Evolutionary conservation across 2,888 invertebrate genomes (phyloP), one percentile per base, ranked within the genome.

Genomic region (Aspidiotus rigidus): DNA sequence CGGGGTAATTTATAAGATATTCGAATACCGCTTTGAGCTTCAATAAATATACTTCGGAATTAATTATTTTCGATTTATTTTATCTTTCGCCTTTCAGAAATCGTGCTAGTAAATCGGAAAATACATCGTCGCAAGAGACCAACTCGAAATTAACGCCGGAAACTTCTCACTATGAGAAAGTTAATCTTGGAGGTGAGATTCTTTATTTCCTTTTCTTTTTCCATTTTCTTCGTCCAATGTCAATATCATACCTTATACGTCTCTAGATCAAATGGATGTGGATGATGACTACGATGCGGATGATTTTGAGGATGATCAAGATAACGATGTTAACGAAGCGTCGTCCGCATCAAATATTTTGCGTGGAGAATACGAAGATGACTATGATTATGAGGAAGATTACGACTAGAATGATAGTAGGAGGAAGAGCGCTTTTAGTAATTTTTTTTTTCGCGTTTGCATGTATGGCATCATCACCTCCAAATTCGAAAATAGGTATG

Each of bases 311-410:
- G 60, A 60, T 17, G 60, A 60, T 44, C 9, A 17, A 16, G 67
- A 59, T 40, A 44, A 56, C 42, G 57, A 67, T 39, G 42, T 44
- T 40, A 53, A 49, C 11, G 60, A 67, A 6, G 49, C 49, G 13
- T 28, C 42, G n/a, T 59, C 57, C 28, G 44, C 60, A 17, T 57
- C 49, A 9, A 59, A 60, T 17, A 67, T 67, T 0, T 60, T 67
- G 39, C 60, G 67, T 28, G 42, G 60, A 15, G 40, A 66, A 41
- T 40, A 64, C 11, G n/a, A 8, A 10, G 44, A 67, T 39, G 60
- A 67, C 28, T 59, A 67, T 5, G 67, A 67, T n/a, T 59, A 67
- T 53, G 28, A 67, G 9, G 59, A 67, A 44, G 67, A 60, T 17
- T 59, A 67, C 16, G 67, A 67, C 53, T 67, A 28, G 28, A 5